Conservation (phyloP, 2,797 vertebrate species). For the Lutjanus campechanus region DNA sequence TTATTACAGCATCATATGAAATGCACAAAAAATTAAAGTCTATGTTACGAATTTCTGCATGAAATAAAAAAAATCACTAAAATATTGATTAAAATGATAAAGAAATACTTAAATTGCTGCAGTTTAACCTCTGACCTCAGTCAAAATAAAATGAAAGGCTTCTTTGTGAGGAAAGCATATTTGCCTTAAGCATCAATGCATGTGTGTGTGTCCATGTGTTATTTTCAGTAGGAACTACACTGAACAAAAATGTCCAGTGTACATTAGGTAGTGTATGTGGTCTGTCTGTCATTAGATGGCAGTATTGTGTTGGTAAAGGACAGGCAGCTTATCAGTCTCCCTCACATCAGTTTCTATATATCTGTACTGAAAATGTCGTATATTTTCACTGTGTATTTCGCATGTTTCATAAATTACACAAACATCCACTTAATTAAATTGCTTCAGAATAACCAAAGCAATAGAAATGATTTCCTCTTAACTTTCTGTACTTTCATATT, state of each 20-base stretch:
- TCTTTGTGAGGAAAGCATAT: background rate
- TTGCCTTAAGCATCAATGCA: background rate
- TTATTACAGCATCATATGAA: background rate
- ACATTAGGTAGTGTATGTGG: background rate
- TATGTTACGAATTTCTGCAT: background rate
- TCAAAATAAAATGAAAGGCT: background rate
- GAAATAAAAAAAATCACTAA: constrained; percentile 1
- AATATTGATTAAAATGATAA: background rate
- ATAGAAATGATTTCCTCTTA: background rate
- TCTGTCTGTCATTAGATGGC: constrained; percentile 80
- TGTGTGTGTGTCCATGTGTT: background rate
- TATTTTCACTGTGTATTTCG: background rate
- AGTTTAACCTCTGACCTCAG: background rate
- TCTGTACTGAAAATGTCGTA: background rate
- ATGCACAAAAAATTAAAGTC: background rate
- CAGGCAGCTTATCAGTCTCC: background rate
- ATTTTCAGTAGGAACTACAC: background rate
- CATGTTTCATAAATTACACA: background rate
- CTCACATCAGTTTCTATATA: background rate
- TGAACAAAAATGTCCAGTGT: background rate
- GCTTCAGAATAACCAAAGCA: background rate
- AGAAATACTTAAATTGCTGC: background rate
- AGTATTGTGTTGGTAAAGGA: constrained; percentile 76
- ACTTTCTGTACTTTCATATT: background rate
- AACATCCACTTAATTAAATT: background rate